A percentile compares a stretch with the other conserved stretches of the same genome.
phyloP scores from a whole-genome alignment of 2,888 invertebrate genomes.

The Scaptomyza parva region DNA sequence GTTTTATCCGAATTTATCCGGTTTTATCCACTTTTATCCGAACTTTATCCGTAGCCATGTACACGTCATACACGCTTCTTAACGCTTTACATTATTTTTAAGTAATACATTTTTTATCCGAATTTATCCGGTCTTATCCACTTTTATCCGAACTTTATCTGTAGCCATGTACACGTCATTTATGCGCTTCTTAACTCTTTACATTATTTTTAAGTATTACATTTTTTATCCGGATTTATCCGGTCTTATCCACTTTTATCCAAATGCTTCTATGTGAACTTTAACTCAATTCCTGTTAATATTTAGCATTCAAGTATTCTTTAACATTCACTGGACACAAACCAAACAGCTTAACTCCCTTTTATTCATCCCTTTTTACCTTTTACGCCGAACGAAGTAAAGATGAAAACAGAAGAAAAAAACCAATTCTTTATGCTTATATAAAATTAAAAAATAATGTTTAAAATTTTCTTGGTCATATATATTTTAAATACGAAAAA shows the following conservation, averaged over 20 bases:
- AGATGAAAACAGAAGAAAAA: constrained; percentile 12
- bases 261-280: no score
- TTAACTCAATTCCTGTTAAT: not conserved
- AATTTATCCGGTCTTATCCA: not conserved
- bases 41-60: not conserved
- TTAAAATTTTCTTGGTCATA: constrained; percentile 74
- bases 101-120: not conserved
- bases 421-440: constrained; percentile 31
- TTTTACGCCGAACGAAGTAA: not conserved
- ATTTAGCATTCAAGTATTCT: no score
- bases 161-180: not conserved
- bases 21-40: constrained; percentile 1
- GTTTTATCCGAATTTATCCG: not conserved
- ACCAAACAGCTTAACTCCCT: no score
- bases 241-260: not conserved
- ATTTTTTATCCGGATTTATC: not conserved
- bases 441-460: constrained; percentile 75
- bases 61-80: not conserved
- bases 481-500: constrained; percentile 76
- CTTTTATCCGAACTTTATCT: not conserved
- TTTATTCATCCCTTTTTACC: not conserved
- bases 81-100: not conserved
- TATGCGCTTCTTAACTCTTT: not conserved
- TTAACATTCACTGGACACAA: not conserved
- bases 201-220: no score